A percentile compares a stretch with the other conserved stretches of the same genome.
Evolutionary conservation across 2,797 vertebrate species (phyloP).

Genomic region (Neomorphus geoffroyi): DNA sequence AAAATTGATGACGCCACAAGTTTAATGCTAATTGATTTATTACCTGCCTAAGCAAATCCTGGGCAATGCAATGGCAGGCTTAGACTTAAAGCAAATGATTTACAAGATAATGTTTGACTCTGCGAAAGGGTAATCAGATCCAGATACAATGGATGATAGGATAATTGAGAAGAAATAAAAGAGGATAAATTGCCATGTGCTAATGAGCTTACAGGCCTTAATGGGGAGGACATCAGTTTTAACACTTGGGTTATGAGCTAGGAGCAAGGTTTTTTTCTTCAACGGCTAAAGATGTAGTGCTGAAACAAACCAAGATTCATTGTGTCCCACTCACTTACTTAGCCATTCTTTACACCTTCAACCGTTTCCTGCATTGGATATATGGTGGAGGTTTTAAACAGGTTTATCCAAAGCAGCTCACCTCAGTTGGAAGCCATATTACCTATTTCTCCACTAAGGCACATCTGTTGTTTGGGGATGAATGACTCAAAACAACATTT

Average conservation of each 20-base stretch:
- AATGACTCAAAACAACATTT: slow-evolving; percentile 47
- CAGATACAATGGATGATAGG: slow-evolving; percentile 86
- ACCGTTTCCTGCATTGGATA: slow-evolving; percentile 66
- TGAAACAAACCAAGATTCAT: slow-evolving; percentile 84
- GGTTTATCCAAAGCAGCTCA: slow-evolving; percentile 58
- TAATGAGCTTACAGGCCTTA: slow-evolving; percentile 86
- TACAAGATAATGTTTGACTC: slow-evolving; percentile 87
- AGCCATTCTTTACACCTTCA: slow-evolving; percentile 76
- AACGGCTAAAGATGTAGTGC: slow-evolving; percentile 73
- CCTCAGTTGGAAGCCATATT: slow-evolving; percentile 29
- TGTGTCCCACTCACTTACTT: slow-evolving; percentile 76
- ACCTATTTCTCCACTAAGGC: slow-evolving; percentile 25
- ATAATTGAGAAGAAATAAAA: slow-evolving; percentile 88
- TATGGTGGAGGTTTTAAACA: slow-evolving; percentile 58
- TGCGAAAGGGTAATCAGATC: slow-evolving; percentile 85
- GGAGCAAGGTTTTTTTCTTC: slow-evolving; percentile 70
- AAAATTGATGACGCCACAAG: slow-evolving; percentile 81
- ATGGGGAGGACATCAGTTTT: slow-evolving; percentile 85
- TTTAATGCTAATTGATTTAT: slow-evolving; percentile 88
- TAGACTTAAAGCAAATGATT: slow-evolving; percentile 85
- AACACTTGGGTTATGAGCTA: slow-evolving; percentile 81
- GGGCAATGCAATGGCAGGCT: slow-evolving; percentile 73
- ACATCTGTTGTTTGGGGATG: slow-evolving; percentile 42
- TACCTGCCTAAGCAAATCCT: slow-evolving; percentile 83
- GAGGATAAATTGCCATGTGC: slow-evolving; percentile 85